Evolutionary conservation across 1,140 invertebrate genomes (phyloP), one percentile per base, ranked within the genome.

Genomic region (Venturia canescens): DNA sequence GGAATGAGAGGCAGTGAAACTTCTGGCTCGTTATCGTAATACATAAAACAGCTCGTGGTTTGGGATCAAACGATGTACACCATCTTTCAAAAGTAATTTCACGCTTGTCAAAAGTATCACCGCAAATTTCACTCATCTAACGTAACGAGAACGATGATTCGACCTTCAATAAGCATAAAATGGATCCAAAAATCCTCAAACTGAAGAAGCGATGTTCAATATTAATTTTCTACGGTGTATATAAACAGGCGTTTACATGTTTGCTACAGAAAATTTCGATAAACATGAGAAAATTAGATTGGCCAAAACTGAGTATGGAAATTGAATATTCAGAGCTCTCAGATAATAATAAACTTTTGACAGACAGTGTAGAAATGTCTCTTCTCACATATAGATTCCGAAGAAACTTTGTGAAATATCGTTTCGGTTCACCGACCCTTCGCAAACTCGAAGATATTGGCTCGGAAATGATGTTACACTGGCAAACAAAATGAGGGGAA

Each of bases 381-480:
- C n/a, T 63, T 3, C 27, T 6, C 21, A 23, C 1, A 63, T 27
- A 63, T 63, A 63, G 9, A 63, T 63, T 63, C 23, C 60, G 23
- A 63, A 6, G 60, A 26, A 63, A 63, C 60, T 63, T 63, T 63
- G 60, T 26, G 60, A 63, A 63, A 63, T 63, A 63, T 63, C 60
- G 60, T 63, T 63, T 6, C 60, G 60, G 60, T 63, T 63, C 60
- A 63, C 60, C 27, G 21, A 63, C 21, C 60, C 23, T 63, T 13
- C n/a, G 23, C 23, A 63, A 26, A 63, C 60, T 15, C 60, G 11
- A 13, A 23, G 60, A 27, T 63, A 63, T 63, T 63, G 60, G 60
- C 60, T 63, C 23, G 60, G 27, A 63, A 63, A 63, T 26, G 60
- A 63, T 63, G 60, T 63, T 63, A 27, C 60, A 63, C 60, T 63